phyloP scores from a whole-genome alignment of 1,140 invertebrate genomes.

The Araneus ventricosus region DNA sequence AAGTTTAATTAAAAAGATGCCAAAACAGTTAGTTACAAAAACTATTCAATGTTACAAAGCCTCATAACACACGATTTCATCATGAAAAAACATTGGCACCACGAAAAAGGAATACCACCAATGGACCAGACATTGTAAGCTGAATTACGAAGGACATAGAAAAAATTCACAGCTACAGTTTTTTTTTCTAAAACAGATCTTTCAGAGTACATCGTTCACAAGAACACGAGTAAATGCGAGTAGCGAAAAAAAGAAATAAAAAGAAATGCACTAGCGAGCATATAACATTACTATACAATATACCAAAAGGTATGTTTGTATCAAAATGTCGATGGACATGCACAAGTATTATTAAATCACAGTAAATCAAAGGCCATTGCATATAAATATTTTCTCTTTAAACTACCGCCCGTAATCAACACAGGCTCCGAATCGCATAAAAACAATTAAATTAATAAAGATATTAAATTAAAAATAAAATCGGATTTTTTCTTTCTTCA shows the following conservation, averaged over 20 bases:
- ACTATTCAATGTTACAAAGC: constrained; percentile 70
- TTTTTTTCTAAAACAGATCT: background rate
- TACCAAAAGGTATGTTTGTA: constrained; percentile 50
- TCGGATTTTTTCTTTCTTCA: background rate
- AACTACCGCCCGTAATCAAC: constrained; percentile 43
- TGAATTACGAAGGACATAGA: constrained; percentile 55
- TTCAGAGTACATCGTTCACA: too few species aligned
- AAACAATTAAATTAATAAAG: background rate
- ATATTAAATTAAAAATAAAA: constrained; percentile 30
- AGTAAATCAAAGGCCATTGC: constrained; percentile 63
- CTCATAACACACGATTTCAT: constrained; percentile 64
- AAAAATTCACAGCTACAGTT: constrained; percentile 55
- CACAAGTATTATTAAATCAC: constrained; percentile 51
- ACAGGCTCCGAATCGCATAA: background rate
- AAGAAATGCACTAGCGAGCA: constrained; percentile 59
- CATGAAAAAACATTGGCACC: constrained; percentile 71
- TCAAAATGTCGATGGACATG: constrained; percentile 54
- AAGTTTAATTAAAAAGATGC: constrained; percentile 74
- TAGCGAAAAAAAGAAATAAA: constrained; percentile 41
- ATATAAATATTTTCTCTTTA: background rate
- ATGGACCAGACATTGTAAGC: constrained; percentile 71
- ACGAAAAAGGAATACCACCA: constrained; percentile 68
- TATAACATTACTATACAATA: constrained; percentile 47
- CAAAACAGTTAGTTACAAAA: constrained; percentile 71
- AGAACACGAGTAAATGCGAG: constrained; percentile 43